Evolutionary conservation across 2,113 vertebrate species (phyloP), one percentile per base, ranked within the genome.

Genomic region (Coracopsis vasa): DNA sequence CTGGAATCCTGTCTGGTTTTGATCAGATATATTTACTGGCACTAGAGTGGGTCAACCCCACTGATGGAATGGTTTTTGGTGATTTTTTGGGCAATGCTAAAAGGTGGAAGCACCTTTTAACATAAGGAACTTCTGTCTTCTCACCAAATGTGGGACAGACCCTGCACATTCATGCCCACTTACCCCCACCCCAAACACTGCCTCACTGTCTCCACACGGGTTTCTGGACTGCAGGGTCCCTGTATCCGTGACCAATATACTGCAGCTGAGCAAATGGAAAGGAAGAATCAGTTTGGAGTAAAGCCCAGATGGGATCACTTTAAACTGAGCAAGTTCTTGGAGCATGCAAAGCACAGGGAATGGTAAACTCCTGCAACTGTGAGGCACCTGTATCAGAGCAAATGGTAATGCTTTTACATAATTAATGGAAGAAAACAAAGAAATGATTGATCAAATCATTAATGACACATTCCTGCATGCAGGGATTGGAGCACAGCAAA

Each of bases 81-180:
- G 56, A 35, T 73, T 42, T n/a, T 42, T 54, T 62, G 6, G 5
- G 48, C 64, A 71, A 25, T 23, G 24, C 20, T 58, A 35, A 35
- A 58, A 58, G 20, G 64, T 45, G 28, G 53, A 61, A 79, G 61
- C 29, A 47, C 21, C 39, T 53, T 78, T 35, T 29, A 58, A 27
- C 17, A 20, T 9, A 50, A 21, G 24, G 39, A 48, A 23, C 35
- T 29, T n/a, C 61, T 54, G 41, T 41, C 27, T n/a, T 42, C 67
- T 25, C 66, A 53, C 29, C 11, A 19, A 13, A 42, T 1, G 16
- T 29, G 17, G 42, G 7, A n/a, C 13, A 58, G 33, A n/a, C 56
- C 35, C 23, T 3, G 16, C 11, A 9, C 2, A 3, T 27, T 16
- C 9, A 5, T 15, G 6, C 25, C 10, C 2, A 0, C 16, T 23